These are phyloP conservation scores for Loris lydekkerianus DNA, from an alignment of 2,797 vertebrate species.

Conservation along the genomic window DNA sequence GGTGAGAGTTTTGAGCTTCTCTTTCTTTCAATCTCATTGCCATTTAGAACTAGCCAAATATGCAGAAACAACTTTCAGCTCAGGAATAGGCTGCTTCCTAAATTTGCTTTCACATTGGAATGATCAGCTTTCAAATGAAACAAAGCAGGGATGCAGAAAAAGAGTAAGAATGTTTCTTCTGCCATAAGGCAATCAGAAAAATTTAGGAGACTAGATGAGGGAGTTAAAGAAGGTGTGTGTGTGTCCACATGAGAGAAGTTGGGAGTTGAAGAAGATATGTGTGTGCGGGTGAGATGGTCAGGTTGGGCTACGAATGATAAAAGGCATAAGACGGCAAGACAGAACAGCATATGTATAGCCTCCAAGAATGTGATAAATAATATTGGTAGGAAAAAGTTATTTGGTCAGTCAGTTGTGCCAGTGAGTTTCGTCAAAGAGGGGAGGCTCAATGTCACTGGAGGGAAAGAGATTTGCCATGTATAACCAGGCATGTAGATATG, in stretches of 20 bases:
- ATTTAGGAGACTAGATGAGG: not conserved
- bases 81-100: conserved; percentile 36
- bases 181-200: conserved; percentile 47
- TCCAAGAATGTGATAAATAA: conserved; percentile 31
- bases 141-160: not conserved
- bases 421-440: conserved; percentile 25
- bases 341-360: not conserved
- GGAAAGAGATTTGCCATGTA: not conserved
- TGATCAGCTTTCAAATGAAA: conserved; percentile 57
- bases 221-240: not conserved
- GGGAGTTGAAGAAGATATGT: not conserved
- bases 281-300: not conserved
- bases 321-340: not conserved
- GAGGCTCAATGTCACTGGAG: not conserved
- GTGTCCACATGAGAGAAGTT: not conserved
- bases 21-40: conserved; percentile 21
- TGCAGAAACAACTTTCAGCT: not conserved
- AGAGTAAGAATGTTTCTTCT: conserved; percentile 37
- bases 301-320: not conserved
- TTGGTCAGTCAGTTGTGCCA: not conserved
- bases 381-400: conserved; percentile 8
- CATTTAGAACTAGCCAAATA: conserved; percentile 30
- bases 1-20: not conserved
- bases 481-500: not conserved
- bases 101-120: conserved; percentile 44